These are phyloP conservation scores for Pogoniulus pusillus DNA, from an alignment of 2,797 vertebrate species.

Conservation along the genomic window DNA sequence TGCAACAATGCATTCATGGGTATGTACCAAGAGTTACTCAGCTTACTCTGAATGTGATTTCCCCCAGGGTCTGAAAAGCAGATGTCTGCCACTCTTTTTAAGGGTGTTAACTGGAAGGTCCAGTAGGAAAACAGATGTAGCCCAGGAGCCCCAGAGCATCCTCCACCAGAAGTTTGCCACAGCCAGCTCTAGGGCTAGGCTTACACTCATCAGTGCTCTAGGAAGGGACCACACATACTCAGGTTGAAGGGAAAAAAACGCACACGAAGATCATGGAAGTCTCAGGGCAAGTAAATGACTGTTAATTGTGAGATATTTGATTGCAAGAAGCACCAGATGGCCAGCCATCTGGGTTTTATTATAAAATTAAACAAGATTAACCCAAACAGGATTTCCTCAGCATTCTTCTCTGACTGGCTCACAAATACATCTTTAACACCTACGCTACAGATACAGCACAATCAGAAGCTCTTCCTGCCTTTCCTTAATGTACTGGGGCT, in stretches of 20 bases:
- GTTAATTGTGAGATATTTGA: slow-evolving; percentile 40
- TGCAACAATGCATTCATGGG: accelerated
- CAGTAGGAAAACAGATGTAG: background rate
- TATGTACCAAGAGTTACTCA: background rate
- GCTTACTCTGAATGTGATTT: background rate
- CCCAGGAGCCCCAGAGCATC: background rate
- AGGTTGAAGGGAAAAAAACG: background rate
- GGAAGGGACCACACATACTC: slow-evolving; percentile 3
- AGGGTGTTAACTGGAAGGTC: background rate
- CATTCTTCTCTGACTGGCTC: slow-evolving; percentile 55
- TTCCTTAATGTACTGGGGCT: background rate
- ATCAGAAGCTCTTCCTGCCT: slow-evolving; percentile 39
- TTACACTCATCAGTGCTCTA: background rate
- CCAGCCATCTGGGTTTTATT: slow-evolving; percentile 37
- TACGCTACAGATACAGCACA: background rate
- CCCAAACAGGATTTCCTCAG: slow-evolving; percentile 48
- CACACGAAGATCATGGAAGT: background rate
- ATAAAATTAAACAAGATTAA: slow-evolving; percentile 58
- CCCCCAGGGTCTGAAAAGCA: background rate
- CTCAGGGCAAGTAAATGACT: slow-evolving; percentile 27
- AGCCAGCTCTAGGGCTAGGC: background rate
- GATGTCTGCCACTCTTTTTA: background rate
- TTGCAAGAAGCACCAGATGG: slow-evolving; percentile 45
- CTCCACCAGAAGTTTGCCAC: background rate
- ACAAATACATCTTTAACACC: slow-evolving; percentile 27